Conservation (phyloP, 2,113 vertebrate species). For the Hypanus sabinus region DNA sequence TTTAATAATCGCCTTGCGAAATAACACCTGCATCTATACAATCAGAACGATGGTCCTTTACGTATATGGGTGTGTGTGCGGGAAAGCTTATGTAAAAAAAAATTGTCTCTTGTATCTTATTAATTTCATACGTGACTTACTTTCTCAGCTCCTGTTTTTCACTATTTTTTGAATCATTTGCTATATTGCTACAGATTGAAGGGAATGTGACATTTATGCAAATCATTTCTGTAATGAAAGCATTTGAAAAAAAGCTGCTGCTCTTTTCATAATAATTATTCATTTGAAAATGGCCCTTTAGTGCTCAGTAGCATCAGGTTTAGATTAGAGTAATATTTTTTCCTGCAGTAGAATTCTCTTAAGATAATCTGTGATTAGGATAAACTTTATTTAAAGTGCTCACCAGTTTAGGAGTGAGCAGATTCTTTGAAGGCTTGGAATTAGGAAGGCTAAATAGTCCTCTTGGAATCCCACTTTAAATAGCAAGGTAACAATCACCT, state of each 20-base stretch:
- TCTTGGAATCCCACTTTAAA: neutral
- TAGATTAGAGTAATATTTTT: constrained; percentile 33
- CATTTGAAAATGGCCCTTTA: constrained; percentile 35
- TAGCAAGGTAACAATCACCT: no score
- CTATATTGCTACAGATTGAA: constrained; percentile 17
- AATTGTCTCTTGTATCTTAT: constrained; percentile 17
- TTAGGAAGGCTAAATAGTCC: neutral
- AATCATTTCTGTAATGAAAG: constrained; percentile 35
- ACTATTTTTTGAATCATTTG: neutral
- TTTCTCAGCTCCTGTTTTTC: neutral
- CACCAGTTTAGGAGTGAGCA: neutral
- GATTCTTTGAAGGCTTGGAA: constrained; percentile 10
- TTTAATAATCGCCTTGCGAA: neutral
- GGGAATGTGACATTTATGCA: constrained; percentile 36
- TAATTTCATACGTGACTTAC: neutral
- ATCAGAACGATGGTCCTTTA: neutral
- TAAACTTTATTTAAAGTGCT: constrained; percentile 34
- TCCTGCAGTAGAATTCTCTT: constrained; percentile 32
- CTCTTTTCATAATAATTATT: constrained; percentile 37
- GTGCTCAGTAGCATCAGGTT: constrained; percentile 23
- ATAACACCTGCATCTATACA: neutral
- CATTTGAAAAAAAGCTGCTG: constrained; percentile 29
- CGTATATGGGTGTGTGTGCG: no score
- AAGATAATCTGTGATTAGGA: constrained; percentile 35
- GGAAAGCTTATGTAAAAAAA: neutral